phyloP scores from a whole-genome alignment of 2,797 vertebrate genomes.

The Anolis apletophallus region DNA sequence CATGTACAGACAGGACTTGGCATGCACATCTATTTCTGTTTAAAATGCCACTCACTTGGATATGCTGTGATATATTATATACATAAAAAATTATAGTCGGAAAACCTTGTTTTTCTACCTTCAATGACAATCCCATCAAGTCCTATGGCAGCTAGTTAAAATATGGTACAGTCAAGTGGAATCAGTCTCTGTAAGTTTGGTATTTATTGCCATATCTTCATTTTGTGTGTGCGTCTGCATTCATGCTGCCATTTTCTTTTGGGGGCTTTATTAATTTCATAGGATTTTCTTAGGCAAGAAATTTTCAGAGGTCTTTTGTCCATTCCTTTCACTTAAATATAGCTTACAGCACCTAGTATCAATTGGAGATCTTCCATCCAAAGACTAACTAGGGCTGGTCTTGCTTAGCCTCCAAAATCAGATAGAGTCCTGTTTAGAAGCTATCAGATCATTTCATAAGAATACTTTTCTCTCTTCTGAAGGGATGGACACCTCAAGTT shows the following conservation, averaged over 20 bases:
- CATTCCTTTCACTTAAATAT: too few relatives aligned
- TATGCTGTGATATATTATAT: not conserved
- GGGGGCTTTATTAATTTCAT: too few relatives aligned
- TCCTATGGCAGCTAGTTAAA: not conserved
- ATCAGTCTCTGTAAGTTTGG: not conserved
- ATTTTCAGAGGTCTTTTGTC: too few relatives aligned
- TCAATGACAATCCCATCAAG: fast-evolving
- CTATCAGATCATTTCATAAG: not conserved
- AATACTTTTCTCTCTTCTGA: not conserved
- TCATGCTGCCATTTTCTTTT: too few relatives aligned
- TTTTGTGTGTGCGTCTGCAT: too few relatives aligned
- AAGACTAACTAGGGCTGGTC: too few relatives aligned
- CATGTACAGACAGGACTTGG: not conserved
- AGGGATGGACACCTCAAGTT: not conserved
- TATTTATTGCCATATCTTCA: too few relatives aligned
- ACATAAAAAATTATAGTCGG: not conserved
- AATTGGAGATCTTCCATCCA: too few relatives aligned
- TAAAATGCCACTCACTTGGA: not conserved
- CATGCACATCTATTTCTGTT: not conserved
- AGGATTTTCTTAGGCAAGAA: too few relatives aligned
- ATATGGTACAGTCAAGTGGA: not conserved
- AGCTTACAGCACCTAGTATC: too few relatives aligned
- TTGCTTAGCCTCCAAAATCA: too few relatives aligned
- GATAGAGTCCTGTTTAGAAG: too few relatives aligned
- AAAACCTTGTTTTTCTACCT: not conserved